Base-by-base conservation (phyloP, 2,797 vertebrate genomes). In the Enteromius argenteus region DNA sequence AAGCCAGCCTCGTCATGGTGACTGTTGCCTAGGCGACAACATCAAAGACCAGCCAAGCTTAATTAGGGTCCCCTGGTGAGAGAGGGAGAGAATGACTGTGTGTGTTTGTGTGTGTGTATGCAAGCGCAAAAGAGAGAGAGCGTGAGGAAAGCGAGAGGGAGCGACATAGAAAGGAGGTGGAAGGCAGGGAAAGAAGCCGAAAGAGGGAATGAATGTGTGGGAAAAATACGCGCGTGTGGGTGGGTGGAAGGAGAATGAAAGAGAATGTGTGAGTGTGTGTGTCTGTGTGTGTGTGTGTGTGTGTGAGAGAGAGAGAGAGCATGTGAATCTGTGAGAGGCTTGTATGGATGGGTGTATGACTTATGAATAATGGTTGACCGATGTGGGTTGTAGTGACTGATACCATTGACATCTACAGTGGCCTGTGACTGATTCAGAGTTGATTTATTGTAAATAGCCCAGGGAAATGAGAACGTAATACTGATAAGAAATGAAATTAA, bases 11-110 rank as follows among this genome's bases (percentile, higher is more conserved):
- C 88, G 94, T 95, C 95, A 95, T 95, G 94, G 95, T 94, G 95
- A 95, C 95, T 94, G 94, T 95, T 95, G 92, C 97, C 96, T 97
- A 95, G 95, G 96, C 94, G 95, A 98, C 96, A 90, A 93, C 92
- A 90, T 96, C 92, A 93, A 96, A 96, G 94, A 92, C 94, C 93
- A 91, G 91, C 90, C 93, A 94, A 94, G 93, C 94, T 95, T 95
- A 96, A 96, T 96, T 95, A 96, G 95, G 94, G 93, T 95, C 94
- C 95, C 95, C 94, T 91, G 66, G 82, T 69, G 88, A 88, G 87
- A 90, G 92, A 90, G 92, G 86, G 91, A 90, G 89, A 86, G 90
- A 86, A 89, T 86, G 81, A 89, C 88, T 87, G 88, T 83, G 90
- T 91, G 74, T 77, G 86, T 88, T 80, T 89, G 76, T 69, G 78